A percentile compares a stretch with the other conserved stretches of the same genome.
phyloP scores from a whole-genome alignment of 1,140 invertebrate genomes.

The Polypedilum pembai region DNA sequence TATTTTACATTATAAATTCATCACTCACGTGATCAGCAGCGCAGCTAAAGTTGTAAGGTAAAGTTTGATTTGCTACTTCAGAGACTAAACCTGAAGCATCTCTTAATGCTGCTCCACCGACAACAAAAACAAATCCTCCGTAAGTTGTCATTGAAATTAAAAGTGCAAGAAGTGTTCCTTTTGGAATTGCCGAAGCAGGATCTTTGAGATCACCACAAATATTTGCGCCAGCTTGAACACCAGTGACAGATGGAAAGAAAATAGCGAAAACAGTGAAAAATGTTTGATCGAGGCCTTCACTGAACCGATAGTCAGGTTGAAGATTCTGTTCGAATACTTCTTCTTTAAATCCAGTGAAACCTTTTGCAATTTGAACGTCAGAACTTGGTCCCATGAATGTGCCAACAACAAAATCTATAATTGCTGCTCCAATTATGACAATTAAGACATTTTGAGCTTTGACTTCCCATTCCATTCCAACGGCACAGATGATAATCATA shows the following conservation, averaged over 20 bases:
- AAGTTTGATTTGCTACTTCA: slow-evolving; percentile 48
- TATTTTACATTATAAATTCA: neutral
- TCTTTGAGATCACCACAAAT: slow-evolving; percentile 90
- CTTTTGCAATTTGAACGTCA: slow-evolving; percentile 52
- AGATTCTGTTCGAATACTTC: slow-evolving; percentile 64
- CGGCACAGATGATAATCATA: slow-evolving; percentile 68
- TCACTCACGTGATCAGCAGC: neutral
- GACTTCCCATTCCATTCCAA: slow-evolving; percentile 77
- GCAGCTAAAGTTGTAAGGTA: slow-evolving; percentile 32
- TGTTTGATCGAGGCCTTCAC: slow-evolving; percentile 59
- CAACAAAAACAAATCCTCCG: slow-evolving; percentile 63
- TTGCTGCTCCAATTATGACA: slow-evolving; percentile 74
- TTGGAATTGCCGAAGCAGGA: slow-evolving; percentile 73
- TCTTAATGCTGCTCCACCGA: slow-evolving; percentile 62
- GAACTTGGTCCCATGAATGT: slow-evolving; percentile 66
- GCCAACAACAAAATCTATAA: slow-evolving; percentile 79
- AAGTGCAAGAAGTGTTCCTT: slow-evolving; percentile 72
- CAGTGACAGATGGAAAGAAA: slow-evolving; percentile 89
- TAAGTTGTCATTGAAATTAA: slow-evolving; percentile 71
- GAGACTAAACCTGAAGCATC: slow-evolving; percentile 65
- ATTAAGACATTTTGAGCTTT: slow-evolving; percentile 76
- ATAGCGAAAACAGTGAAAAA: slow-evolving; percentile 88
- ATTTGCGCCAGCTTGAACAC: slow-evolving; percentile 91
- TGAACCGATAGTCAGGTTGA: slow-evolving; percentile 58
- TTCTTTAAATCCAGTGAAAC: slow-evolving; percentile 72